These are phyloP conservation scores for Ectemnius cavifrons DNA, from an alignment of 2,888 invertebrate species.

Conservation along the genomic window DNA sequence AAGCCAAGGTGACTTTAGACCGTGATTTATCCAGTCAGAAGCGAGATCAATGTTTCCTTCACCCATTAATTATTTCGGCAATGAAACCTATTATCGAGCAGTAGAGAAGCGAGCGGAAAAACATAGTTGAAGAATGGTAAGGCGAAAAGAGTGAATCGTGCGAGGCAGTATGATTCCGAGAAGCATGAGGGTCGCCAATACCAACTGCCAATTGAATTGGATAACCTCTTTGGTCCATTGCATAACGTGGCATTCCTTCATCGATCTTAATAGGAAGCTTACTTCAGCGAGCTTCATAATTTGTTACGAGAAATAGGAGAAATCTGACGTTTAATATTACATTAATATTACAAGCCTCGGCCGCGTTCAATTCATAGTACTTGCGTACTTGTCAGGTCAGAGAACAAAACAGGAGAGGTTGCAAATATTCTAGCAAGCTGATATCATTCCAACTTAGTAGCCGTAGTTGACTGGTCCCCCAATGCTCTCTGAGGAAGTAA, in stretches of 20 bases:
- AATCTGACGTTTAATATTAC: constrained; percentile 16
- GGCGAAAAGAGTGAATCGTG: constrained; percentile 12
- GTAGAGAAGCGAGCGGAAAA: not conserved
- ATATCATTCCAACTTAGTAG: constrained; percentile 37
- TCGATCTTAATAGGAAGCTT: constrained; percentile 48
- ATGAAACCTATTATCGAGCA: not conserved
- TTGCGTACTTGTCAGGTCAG: no score
- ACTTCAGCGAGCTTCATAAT: constrained; percentile 21
- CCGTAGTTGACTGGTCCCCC: constrained; percentile 37
- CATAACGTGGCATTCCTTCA: constrained; percentile 37
- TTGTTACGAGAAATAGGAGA: constrained; percentile 11
- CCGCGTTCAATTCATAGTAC: no score
- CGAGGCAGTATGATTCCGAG: constrained; percentile 30
- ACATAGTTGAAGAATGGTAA: constrained; percentile 6
- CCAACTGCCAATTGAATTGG: constrained; percentile 53
- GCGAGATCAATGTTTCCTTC: not conserved
- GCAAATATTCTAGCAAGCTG: constrained; percentile 31
- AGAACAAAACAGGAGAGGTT: no score
- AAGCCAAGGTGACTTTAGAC: not conserved
- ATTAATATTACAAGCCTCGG: not conserved
- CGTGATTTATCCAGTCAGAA: not conserved
- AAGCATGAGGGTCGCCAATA: constrained; percentile 27
- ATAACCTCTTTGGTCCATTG: constrained; percentile 47
- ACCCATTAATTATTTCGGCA: not conserved
- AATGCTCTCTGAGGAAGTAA: constrained; percentile 54